These are phyloP conservation scores for Mustela erminea DNA, from an alignment of 2,797 vertebrate species.

Conservation along the genomic window DNA sequence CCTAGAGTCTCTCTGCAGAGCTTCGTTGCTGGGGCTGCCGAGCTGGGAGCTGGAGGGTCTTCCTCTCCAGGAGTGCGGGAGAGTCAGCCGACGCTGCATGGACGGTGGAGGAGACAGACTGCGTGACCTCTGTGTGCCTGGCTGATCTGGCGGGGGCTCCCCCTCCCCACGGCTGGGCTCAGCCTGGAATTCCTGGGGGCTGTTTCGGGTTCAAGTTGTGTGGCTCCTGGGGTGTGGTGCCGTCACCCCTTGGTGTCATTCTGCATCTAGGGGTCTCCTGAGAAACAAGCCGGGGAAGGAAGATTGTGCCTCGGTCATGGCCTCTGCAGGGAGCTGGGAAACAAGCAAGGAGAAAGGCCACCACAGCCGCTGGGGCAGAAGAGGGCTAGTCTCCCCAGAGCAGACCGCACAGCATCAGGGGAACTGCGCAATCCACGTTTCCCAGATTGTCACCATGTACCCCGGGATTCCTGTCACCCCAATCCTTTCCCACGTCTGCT, in stretches of 20 bases:
- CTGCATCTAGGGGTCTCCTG: background rate
- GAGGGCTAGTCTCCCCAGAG: background rate
- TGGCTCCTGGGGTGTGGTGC: background rate
- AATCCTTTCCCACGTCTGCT: background rate
- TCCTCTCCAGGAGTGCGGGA: too few species aligned
- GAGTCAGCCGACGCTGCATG: background rate
- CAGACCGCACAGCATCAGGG: background rate
- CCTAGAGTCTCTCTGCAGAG: background rate
- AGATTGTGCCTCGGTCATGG: background rate
- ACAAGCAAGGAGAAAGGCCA: background rate
- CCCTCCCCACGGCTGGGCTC: background rate
- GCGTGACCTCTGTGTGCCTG: background rate
- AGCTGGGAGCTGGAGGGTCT: too few species aligned
- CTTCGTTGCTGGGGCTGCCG: background rate
- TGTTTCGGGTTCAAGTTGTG: fast-evolving
- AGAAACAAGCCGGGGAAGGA: background rate
- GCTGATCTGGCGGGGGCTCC: background rate
- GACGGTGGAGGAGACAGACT: background rate
- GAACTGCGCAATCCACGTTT: too few species aligned
- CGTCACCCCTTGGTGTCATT: background rate
- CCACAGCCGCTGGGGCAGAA: background rate
- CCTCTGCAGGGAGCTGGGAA: background rate
- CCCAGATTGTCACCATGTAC: background rate
- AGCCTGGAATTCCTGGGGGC: constrained; percentile 17
- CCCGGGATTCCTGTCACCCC: background rate